Conservation (phyloP, 2,888 invertebrate species). For the Synanthedon formicaeformis region DNA sequence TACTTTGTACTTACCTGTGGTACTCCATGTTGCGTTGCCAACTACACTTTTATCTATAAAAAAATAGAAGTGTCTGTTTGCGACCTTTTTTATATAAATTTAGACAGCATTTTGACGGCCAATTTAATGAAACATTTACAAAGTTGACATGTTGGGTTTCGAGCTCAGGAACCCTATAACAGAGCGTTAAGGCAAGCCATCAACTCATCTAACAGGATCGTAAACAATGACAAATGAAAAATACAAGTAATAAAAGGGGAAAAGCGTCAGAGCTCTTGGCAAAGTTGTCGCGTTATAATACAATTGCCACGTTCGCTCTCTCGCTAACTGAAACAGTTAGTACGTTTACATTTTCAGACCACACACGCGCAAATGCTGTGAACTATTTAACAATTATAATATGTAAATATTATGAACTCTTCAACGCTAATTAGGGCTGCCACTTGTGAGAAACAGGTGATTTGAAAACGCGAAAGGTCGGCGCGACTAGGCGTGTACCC, state of each 20-base stretch:
- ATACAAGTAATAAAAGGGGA: background rate
- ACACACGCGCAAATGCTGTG: conserved; percentile 2
- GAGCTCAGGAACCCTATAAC: too few species aligned
- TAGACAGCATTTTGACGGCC: too few species aligned
- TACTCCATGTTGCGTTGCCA: background rate
- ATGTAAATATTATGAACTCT: background rate
- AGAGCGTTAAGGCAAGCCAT: too few species aligned
- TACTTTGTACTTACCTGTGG: background rate
- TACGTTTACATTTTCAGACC: conserved; percentile 6
- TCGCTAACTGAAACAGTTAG: conserved; percentile 3
- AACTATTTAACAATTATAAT: background rate
- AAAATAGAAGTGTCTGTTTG: too few species aligned
- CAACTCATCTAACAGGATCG: too few species aligned
- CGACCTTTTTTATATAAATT: too few species aligned
- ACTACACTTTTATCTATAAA: too few species aligned
- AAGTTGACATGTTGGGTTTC: too few species aligned
- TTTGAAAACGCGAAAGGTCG: background rate
- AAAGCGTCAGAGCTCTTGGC: background rate
- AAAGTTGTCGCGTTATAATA: background rate
- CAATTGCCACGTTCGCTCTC: conserved; percentile 5
- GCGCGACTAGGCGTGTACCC: background rate
- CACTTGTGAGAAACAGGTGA: conserved; percentile 1
- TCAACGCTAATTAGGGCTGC: background rate
- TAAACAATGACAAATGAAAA: too few species aligned
- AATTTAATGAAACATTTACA: too few species aligned